Percentiles rank a stretch among this genome's conserved stretches.
Evolutionary conservation across 2,888 invertebrate species (phyloP).

Genomic region (Lasioglossum malachurum): DNA sequence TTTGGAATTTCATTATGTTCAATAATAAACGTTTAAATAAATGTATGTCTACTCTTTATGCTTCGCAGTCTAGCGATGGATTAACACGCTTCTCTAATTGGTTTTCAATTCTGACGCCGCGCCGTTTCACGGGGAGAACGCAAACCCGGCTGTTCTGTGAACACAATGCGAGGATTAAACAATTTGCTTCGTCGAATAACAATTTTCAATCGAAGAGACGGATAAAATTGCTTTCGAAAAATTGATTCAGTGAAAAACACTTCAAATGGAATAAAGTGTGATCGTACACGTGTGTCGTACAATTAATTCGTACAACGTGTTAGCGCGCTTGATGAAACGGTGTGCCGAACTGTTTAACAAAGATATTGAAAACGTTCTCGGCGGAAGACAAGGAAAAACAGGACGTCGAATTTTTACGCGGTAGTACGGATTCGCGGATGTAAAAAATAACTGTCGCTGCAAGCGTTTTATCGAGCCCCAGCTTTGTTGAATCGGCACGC

Average conservation of each 20-base stretch:
- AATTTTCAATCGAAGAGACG: not conserved
- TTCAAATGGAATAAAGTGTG: not conserved
- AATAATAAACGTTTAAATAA: not conserved
- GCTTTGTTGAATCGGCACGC: conserved; percentile 16
- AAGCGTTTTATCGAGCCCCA: conserved; percentile 24
- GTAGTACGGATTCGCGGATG: not conserved
- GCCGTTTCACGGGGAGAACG: not conserved
- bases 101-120: not conserved
- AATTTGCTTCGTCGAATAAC: not conserved
- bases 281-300: not conserved
- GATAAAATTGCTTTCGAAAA: not conserved
- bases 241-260: not conserved
- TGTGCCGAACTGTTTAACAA: not conserved
- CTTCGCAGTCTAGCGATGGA: not conserved
- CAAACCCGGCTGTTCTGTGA: not conserved
- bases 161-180: not conserved
- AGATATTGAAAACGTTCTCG: not conserved
- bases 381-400: not conserved
- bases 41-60: not conserved
- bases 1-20: not conserved
- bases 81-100: not conserved
- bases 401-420: not conserved
- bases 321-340: not conserved
- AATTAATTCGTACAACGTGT: not conserved
- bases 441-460: conserved; percentile 4